phyloP scores from a whole-genome alignment of 2,797 vertebrate genomes.

The Labroides dimidiatus region DNA sequence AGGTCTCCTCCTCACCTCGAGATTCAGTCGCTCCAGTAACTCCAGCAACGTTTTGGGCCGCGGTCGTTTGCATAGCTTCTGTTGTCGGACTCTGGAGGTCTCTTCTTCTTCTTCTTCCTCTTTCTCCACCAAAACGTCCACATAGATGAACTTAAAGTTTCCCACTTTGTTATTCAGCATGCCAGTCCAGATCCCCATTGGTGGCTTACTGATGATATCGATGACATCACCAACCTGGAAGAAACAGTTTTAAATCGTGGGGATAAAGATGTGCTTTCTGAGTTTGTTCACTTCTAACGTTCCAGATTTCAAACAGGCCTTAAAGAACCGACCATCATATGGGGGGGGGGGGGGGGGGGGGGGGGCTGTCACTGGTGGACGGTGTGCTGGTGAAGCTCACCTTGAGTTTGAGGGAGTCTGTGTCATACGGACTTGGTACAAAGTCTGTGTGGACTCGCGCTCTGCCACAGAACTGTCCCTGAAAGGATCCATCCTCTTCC shows the following conservation, averaged over 20 bases:
- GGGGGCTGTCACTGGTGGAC: too few species aligned
- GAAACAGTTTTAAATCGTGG: not conserved
- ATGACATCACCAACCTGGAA: conserved; percentile 94
- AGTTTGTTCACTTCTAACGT: not conserved
- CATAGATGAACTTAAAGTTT: conserved; percentile 99
- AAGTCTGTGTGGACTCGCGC: conserved; percentile 97
- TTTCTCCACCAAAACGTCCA: conserved; percentile 88
- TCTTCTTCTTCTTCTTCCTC: conserved; percentile 83
- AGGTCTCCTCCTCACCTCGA: conserved; percentile 87
- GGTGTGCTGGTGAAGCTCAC: conserved; percentile 68
- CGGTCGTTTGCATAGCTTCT: conserved; percentile 83
- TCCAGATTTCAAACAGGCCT: too few species aligned
- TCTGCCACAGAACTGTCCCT: conserved; percentile 91
- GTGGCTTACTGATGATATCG: conserved; percentile 94
- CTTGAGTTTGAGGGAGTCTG: conserved; percentile 97
- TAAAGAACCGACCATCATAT: too few species aligned
- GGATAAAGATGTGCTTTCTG: not conserved
- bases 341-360: too few species aligned
- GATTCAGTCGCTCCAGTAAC: conserved; percentile 88
- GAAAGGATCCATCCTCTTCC: conserved; percentile 89
- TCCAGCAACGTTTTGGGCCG: conserved; percentile 90
- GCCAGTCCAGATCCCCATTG: conserved; percentile 98
- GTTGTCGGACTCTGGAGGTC: conserved; percentile 83
- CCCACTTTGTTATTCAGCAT: conserved; percentile 95
- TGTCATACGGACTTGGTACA: conserved; percentile 96